phyloP scores from a whole-genome alignment of 2,797 vertebrate genomes.

The Ammospiza maritima region DNA sequence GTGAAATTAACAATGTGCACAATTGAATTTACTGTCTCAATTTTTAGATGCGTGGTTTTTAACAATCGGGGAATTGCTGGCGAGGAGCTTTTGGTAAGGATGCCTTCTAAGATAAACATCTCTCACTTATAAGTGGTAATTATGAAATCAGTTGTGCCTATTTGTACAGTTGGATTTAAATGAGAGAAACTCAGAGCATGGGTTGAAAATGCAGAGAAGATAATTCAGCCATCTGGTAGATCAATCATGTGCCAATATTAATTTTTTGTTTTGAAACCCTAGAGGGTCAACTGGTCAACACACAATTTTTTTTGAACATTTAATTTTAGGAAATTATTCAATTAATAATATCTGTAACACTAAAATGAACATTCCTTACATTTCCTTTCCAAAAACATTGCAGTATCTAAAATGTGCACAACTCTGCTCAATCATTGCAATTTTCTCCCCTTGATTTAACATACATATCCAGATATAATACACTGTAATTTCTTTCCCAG shows the following conservation, averaged over 20 bases:
- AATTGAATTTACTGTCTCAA: conserved; percentile 48
- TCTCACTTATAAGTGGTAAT: neutral
- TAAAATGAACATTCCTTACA: neutral
- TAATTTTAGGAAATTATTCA: neutral
- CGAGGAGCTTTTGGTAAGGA: conserved; percentile 94
- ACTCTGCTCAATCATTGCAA: neutral
- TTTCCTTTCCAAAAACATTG: neutral
- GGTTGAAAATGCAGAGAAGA: neutral
- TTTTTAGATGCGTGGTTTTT: conserved; percentile 94
- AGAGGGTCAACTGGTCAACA: neutral
- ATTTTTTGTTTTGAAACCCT: neutral
- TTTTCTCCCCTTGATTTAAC: neutral
- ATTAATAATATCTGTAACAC: neutral
- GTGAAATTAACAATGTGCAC: neutral
- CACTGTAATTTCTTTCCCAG: neutral
- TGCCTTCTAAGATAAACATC: conserved; percentile 35
- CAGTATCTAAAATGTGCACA: neutral
- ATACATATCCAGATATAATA: neutral
- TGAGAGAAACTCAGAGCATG: neutral
- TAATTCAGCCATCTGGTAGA: neutral
- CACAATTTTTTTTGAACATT: neutral
- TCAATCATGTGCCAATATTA: neutral
- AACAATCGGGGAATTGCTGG: conserved; percentile 96
- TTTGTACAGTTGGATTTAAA: neutral
- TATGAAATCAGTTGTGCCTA: neutral